Conservation (phyloP, 2,113 vertebrate species). For the Mus musculus region GRCm39 chr6:40237001-40237500, state of each 20-base stretch:
- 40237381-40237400: not conserved
- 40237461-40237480: not conserved
- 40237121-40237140: not conserved
- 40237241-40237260: not conserved
- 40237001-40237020: not conserved
- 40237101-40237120: not conserved
- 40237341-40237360: slow-evolving; percentile 2
- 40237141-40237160: not conserved
- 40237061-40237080: not conserved
- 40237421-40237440: not conserved
- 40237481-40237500: not conserved
- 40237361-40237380: not conserved
- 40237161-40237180: not conserved
- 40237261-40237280: not conserved
- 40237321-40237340: not conserved
- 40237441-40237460: not conserved
- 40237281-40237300: no score
- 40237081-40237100: not conserved
- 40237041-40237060: not conserved
- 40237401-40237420: not conserved
- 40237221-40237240: not conserved
- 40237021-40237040: not conserved
- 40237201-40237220: not conserved
- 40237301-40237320: not conserved
- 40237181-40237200: not conserved